Base-by-base conservation (phyloP, 1,140 invertebrate genomes). In the Batillaria attramentaria region DNA sequence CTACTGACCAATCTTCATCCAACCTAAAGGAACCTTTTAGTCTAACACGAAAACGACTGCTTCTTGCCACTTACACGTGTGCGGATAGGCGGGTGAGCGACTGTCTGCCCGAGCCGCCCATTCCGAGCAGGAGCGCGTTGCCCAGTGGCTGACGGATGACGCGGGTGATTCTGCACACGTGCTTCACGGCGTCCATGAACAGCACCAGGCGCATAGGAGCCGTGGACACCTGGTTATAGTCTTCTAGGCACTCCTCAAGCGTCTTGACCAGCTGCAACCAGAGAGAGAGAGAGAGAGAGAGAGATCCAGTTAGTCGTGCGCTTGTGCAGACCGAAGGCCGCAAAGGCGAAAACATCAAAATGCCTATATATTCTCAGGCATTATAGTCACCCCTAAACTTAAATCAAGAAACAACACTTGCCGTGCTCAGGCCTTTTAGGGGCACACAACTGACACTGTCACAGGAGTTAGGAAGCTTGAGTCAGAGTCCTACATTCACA, bases 211-310 rank as follows among this genome's bases (percentile, higher is more conserved):
- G 93, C 94, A 97, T 96, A 82, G 94, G 94, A 79, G 94, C 94
- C 0, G 94, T 93, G 0, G 94, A 94, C 31, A 92, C 91, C 16
- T 95, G 91, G 86, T 95, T 96, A 87, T 94, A 97, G 87, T 97
- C 96, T 8, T 95, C 94, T 6, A 97, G 91, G 86, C 95, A 96
- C 85, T 97, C 91, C n/a, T 91, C 88, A 37, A 91, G 66, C 16
- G 86, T 81, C 77, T 87, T 89, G 62, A 88, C 85, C 80, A 91
- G 84, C 89, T 91, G 79, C 37, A 31, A n/a, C 57, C 5, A 50
- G 46, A 13, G 46, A 50, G 46, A 13, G 46, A 50, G 46, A 13
- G 46, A 50, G 46, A 13, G 46, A 50, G 46, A 13, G 46, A 50
- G 46, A 13, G 46, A 50, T 13, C 24, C 13, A 50, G 46, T 50